Evolutionary conservation across 2,797 vertebrate species (phyloP), one percentile per base, ranked within the genome.

Genomic region (Chelidonichthys spinosus): DNA sequence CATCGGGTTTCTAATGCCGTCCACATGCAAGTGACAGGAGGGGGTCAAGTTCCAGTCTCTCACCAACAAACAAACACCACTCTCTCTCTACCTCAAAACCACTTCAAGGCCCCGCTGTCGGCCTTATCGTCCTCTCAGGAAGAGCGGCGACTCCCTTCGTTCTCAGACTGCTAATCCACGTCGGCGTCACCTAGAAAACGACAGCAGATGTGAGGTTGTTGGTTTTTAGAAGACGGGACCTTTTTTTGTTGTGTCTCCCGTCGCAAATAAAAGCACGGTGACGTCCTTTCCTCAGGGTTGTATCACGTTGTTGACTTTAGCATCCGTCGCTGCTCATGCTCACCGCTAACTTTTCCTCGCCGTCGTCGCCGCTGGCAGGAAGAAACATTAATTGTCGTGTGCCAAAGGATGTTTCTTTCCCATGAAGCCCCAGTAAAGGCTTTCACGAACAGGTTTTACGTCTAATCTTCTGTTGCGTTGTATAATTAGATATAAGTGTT

Each of bases 21-120:
- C 82, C 78, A 70, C 61, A 75, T 72, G 76, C 77, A 82, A 78
- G 86, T 75, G 83, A 87, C 81, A 72, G 49, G 1, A 3, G 32
- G 35, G 67, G 74, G 79, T 90, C 81, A 76, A 59, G 76, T 86
- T 86, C 78, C 81, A 75, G 18, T 37, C 64, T 69, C 53, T 50
- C 36, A 63, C 25, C 63, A 36, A 59, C 66, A 52, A 6, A 25
- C 67, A 50, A 37, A 52, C 62, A 36, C 58, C 17, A 49, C 37
- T 25, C 37, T 50, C 40, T 49, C 40, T 50, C n/a, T 4, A n/a
- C 8, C 17, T 40, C 64, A 44, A 18, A 52, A 15, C 5, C 54
- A 4, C 25, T 53, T 14, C 42, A 67, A 35, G 17, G 35, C 52
- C 7, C 54, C 64, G 49, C 50, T 60, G 55, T 64, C 50, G 46